Base-by-base conservation (phyloP, 2,113 vertebrate genomes). In the Crocuta crocuta region DNA sequence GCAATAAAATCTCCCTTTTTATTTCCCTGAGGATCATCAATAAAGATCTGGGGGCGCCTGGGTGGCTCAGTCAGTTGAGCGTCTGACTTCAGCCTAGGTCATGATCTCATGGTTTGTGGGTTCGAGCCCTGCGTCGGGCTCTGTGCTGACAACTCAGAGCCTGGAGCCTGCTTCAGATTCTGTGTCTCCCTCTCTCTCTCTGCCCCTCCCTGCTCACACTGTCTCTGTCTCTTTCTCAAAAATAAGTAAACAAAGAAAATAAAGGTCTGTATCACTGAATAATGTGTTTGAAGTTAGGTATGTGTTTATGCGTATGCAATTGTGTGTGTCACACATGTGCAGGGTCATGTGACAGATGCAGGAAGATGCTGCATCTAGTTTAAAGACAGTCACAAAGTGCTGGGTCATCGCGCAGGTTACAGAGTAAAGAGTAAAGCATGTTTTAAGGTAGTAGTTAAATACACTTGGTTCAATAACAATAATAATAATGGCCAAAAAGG, bases 261-360 rank as follows among this genome's bases (percentile, higher is more conserved):
- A 83, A 94, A 82, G 31, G 83, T n/a, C 19, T 31, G 19, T 2
- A 70, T 53, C 45, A 15, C 35, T n/a, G 24, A 10, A 45, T 33
- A 63, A 86, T 33, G 15, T 66, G 31, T 83, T 33, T 63, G 21
- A 43, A 70, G 11, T 39, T 31, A 39, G 45, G 35, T 43, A 15
- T 83, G 35, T 33, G 16, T 13, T 12, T 65, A 43, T 35, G 35
- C 43, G 7, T 76, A 28, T 35, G n/a, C 48, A 10, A 24, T 19
- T 4, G 7, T 5, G 19, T 12, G 10, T 2, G 11, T 5, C 23
- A 12, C 12, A 9, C 12, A 0, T 55, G 2, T 79, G 16, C 55
- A 3, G 21, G 45, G 1, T n/a, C 35, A 10, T 78, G 28, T 73
- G 28, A 10, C 66, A 94, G 58, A 35, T 24, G 35, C 5, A 21